Evolutionary conservation across 1,140 invertebrate species (phyloP).

Genomic region (Hypsibius dujardini): DNA sequence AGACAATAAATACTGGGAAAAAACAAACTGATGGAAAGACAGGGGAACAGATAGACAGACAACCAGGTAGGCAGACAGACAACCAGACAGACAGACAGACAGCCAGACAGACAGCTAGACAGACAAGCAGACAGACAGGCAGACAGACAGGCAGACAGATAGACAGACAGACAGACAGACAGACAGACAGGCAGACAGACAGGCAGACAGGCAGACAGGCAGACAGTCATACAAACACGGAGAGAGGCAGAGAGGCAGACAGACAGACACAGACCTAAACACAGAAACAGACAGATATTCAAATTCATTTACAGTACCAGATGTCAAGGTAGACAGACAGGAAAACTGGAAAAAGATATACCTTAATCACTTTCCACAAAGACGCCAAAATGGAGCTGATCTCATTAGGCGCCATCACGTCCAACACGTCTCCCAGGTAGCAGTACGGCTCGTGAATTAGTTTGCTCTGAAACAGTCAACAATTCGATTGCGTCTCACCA

Average conservation of each 20-base stretch:
- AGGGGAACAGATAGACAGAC: no score
- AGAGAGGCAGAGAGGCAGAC: neutral
- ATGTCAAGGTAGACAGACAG: no score
- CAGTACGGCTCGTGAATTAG: neutral
- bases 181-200: neutral
- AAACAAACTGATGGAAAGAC: neutral
- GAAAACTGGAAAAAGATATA: neutral
- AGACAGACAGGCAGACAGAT: no score
- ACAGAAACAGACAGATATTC: neutral
- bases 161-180: no score
- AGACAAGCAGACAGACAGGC: no score
- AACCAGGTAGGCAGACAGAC: no score
- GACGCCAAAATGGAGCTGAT: conserved; percentile 6
- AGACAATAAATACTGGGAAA: neutral
- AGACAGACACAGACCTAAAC: neutral
- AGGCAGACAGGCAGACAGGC: neutral
- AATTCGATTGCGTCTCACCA: neutral
- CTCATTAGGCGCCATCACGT: neutral
- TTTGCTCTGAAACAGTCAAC: neutral
- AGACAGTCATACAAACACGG: neutral
- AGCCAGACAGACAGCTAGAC: no score
- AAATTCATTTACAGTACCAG: neutral
- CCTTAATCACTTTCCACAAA: conserved; percentile 7
- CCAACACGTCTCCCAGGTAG: neutral
- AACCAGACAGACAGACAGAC: no score